phyloP scores from a whole-genome alignment of 2,797 vertebrate species.

The Cygnus olor region DNA sequence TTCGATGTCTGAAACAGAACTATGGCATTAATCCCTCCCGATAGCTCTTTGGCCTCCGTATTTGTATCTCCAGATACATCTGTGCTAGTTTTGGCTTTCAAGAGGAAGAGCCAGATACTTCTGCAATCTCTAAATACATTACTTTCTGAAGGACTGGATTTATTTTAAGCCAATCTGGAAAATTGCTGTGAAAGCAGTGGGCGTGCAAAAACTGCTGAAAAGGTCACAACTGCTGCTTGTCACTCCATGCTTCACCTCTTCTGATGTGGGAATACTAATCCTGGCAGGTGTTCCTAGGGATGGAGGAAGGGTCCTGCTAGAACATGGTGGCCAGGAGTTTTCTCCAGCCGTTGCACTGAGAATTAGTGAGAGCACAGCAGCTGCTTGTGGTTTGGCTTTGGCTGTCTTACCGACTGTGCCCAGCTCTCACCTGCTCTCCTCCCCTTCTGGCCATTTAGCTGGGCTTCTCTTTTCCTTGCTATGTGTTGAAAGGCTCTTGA shows the following conservation, averaged over 20 bases:
- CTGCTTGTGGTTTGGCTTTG: neutral
- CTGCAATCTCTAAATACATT: neutral
- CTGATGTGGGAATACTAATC: neutral
- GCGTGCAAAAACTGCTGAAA: neutral
- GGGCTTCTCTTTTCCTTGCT: neutral
- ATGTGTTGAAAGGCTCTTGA: neutral
- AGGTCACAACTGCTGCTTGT: neutral
- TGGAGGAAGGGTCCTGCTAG: neutral
- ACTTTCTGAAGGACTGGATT: neutral
- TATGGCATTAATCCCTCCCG: neutral
- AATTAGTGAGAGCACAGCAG: neutral
- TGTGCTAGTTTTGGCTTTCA: neutral
- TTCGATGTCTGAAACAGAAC: neutral
- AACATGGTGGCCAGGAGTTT: neutral
- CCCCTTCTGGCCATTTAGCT: neutral
- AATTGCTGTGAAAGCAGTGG: neutral
- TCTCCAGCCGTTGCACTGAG: neutral
- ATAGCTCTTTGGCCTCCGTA: rapidly evolving
- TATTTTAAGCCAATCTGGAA: neutral
- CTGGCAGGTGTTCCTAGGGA: neutral
- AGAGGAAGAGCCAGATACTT: neutral
- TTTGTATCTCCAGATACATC: neutral
- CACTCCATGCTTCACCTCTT: neutral
- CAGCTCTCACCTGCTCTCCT: neutral
- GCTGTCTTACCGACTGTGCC: neutral